Conservation (phyloP, 2,888 invertebrate genomes). For the Microctonus brassicae region DNA sequence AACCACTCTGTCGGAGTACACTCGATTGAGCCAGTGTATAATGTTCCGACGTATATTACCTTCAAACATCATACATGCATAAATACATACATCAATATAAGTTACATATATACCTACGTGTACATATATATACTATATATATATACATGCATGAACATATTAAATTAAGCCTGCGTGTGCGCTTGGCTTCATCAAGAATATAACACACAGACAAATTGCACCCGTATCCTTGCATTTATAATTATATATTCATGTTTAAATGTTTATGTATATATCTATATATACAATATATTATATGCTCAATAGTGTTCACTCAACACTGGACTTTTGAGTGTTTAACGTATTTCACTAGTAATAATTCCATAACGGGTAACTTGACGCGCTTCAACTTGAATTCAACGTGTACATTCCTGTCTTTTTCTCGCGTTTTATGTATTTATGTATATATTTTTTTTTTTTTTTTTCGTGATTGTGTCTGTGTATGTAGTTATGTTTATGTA, state of each 20-base stretch:
- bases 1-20: slow-evolving; percentile 7
- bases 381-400: background rate
- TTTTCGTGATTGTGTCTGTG: too few species aligned
- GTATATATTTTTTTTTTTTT: too few species aligned
- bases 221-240: background rate
- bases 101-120: background rate
- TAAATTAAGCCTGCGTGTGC: slow-evolving; percentile 14
- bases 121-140: too few species aligned
- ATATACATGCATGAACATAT: background rate
- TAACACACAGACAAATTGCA: slow-evolving; percentile 17
- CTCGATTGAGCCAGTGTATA: slow-evolving; percentile 2
- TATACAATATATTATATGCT: background rate
- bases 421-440: too few species aligned
- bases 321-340: background rate
- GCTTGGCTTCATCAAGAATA: background rate
- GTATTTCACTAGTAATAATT: background rate
- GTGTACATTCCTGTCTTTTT: too few species aligned
- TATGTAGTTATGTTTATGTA: too few species aligned
- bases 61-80: background rate
- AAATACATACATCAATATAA: background rate
- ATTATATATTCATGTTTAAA: background rate
- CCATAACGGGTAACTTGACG: slow-evolving; percentile 26
- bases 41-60: background rate
- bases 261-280: background rate
- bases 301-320: background rate